Conservation (phyloP, 2,797 vertebrate genomes). For the Falco concolor region DNA sequence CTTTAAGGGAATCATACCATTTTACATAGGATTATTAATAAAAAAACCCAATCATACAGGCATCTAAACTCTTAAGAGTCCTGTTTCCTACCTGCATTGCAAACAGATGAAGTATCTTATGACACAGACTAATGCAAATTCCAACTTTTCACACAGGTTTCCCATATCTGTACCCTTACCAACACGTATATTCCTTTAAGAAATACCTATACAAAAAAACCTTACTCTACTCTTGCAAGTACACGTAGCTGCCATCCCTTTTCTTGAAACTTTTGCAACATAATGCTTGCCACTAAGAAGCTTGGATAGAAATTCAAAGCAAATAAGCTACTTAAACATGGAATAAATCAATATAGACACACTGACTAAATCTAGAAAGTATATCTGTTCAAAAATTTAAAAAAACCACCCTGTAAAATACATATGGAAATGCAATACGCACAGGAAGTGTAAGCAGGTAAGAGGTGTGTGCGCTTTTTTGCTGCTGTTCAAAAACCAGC, state of each 20-base stretch:
- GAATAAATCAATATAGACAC: neutral
- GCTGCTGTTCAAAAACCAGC: neutral
- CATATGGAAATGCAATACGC: neutral
- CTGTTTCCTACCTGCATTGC: neutral
- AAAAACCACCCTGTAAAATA: neutral
- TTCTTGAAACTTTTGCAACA: neutral
- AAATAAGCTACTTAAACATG: neutral
- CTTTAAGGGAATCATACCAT: neutral
- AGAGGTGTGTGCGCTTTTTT: neutral
- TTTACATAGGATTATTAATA: neutral
- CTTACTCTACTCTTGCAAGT: neutral
- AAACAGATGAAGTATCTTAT: neutral
- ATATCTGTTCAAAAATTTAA: neutral
- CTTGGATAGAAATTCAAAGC: neutral
- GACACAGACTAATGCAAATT: neutral
- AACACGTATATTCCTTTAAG: neutral
- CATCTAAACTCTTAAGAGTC: neutral
- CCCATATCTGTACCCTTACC: neutral
- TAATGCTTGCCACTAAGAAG: neutral
- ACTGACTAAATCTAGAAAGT: neutral
- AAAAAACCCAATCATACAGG: neutral
- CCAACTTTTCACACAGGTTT: neutral
- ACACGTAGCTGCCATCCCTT: neutral
- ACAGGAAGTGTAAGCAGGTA: neutral
- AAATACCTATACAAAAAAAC: neutral